A percentile compares a stretch with the other conserved stretches of the same genome.
These are phyloP conservation scores for Silurus aristotelis DNA, from an alignment of 2,797 vertebrate species.

Conservation along the genomic window DNA sequence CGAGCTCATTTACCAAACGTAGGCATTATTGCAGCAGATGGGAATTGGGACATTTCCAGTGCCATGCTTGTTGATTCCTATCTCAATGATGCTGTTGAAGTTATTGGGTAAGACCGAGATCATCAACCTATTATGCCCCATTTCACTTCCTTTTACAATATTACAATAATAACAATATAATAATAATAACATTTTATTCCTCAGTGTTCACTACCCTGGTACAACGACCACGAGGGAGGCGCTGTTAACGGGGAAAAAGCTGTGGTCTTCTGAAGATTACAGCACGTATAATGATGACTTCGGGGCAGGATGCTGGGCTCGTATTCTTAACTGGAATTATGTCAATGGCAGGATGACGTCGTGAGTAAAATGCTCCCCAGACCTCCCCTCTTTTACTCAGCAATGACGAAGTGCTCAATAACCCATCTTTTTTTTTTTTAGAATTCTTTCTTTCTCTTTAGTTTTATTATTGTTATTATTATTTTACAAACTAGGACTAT, in stretches of 20 bases:
- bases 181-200: not conserved
- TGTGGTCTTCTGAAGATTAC: constrained; percentile 96
- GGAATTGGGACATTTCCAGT: constrained; percentile 79
- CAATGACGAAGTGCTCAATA: not conserved
- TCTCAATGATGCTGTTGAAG: constrained; percentile 80
- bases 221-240: constrained; percentile 80
- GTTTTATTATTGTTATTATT: not conserved
- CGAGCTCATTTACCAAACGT: constrained; percentile 75
- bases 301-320: constrained; percentile 94
- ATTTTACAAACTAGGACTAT: constrained; percentile 79
- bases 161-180: too few relatives aligned
- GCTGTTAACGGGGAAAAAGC: constrained; percentile 79
- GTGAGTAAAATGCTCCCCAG: constrained; percentile 71
- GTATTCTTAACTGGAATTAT: constrained; percentile 96
- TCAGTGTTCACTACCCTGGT: constrained; percentile 94
- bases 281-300: constrained; percentile 87
- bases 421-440: not conserved
- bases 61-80: constrained; percentile 77
- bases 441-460: not conserved
- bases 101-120: constrained; percentile 81
- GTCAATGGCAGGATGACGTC: constrained; percentile 92
- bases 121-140: not conserved
- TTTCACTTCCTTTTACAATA: not conserved
- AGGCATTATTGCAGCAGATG: constrained; percentile 86
- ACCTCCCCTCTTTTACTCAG: not conserved